These are phyloP conservation scores for Pollachius pollachius DNA, from an alignment of 2,113 vertebrate species.

Conservation along the genomic window DNA sequence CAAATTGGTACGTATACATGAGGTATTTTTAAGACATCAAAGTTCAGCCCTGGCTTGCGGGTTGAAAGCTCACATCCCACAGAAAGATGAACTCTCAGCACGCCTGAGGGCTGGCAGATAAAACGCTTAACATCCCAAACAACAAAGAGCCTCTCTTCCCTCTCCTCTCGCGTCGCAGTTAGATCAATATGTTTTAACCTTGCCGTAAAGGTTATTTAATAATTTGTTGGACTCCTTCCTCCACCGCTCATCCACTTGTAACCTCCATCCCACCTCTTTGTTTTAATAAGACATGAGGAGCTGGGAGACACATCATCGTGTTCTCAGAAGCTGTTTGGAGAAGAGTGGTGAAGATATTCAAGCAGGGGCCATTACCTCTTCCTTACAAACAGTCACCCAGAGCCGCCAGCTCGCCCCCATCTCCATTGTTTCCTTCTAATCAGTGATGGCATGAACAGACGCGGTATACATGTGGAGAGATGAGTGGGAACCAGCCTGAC, in stretches of 20 bases:
- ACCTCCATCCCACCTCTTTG: constrained; percentile 11
- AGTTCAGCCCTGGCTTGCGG: constrained; percentile 63
- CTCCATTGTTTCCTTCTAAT: no score
- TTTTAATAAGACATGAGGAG: no score
- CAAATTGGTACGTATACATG: constrained; percentile 60
- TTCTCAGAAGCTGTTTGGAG: no score
- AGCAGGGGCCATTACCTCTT: no score
- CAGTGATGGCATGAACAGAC: no score
- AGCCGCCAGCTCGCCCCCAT: no score
- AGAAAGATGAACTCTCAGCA: constrained; percentile 45
- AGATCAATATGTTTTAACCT: constrained; percentile 75
- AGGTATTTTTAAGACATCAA: constrained; percentile 71
- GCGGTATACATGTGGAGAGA: no score
- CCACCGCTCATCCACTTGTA: constrained; percentile 42
- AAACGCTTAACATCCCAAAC: constrained; percentile 71
- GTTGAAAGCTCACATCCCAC: constrained; percentile 68
- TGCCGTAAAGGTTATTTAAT: constrained; percentile 59
- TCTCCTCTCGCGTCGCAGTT: constrained; percentile 35
- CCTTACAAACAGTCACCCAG: no score
- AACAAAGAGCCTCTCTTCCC: constrained; percentile 48
- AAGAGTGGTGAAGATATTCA: no score
- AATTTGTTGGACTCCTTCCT: constrained; percentile 37
- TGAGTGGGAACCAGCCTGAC: no score
- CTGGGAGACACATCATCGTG: no score
- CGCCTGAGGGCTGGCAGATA: constrained; percentile 68